Conservation (phyloP, 2,888 invertebrate genomes). For the Drosophila ustulata region DNA sequence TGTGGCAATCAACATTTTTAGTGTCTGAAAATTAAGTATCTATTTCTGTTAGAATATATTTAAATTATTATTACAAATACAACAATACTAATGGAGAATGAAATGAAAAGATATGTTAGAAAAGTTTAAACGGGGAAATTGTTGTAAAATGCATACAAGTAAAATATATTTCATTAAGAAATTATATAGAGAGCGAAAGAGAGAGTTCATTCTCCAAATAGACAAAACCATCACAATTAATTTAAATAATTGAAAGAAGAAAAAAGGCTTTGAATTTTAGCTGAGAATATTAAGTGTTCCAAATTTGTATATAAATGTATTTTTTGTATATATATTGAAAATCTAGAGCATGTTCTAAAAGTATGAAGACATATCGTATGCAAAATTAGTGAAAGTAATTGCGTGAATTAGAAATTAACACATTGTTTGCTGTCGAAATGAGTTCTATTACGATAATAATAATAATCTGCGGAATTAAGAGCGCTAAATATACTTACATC, state of each 20-base stretch:
- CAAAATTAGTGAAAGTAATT: slow-evolving; percentile 27
- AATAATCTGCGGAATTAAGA: slow-evolving; percentile 28
- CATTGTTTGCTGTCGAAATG: slow-evolving; percentile 29
- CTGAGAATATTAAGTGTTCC: too few species aligned
- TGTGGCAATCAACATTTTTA: slow-evolving; percentile 12
- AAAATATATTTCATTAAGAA: too few species aligned
- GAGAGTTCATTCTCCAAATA: too few species aligned
- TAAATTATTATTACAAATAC: neutral
- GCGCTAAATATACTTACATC: slow-evolving; percentile 13
- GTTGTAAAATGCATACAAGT: too few species aligned
- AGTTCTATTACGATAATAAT: slow-evolving; percentile 19
- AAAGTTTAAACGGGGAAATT: too few species aligned
- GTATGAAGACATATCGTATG: neutral
- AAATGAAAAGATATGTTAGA: neutral
- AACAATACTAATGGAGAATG: neutral
- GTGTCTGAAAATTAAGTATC: slow-evolving; percentile 3
- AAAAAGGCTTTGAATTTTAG: too few species aligned
- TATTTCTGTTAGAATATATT: neutral
- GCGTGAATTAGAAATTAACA: slow-evolving; percentile 36
- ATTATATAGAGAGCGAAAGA: too few species aligned
- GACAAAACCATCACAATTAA: too few species aligned
- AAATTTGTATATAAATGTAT: too few species aligned
- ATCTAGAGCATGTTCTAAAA: neutral
- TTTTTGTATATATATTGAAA: neutral
- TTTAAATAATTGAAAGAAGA: too few species aligned